These are phyloP conservation scores for Campoletis sonorensis DNA, from an alignment of 1,140 invertebrate genomes.

Conservation along the genomic window DNA sequence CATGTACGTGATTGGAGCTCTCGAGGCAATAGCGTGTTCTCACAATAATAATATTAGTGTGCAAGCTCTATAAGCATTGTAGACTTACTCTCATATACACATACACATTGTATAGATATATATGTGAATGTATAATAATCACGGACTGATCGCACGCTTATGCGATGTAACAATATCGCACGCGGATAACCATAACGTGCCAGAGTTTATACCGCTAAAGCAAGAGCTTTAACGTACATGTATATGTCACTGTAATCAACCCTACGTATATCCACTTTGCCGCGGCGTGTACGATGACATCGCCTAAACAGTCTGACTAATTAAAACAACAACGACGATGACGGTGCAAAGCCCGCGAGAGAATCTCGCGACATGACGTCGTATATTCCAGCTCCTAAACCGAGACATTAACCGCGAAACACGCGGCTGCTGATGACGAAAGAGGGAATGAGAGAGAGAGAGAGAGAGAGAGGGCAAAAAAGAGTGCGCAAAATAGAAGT, in stretches of 20 bases:
- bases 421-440: slow-evolving; percentile 1
- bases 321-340: slow-evolving; percentile 52
- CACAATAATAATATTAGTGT: slow-evolving; percentile 31
- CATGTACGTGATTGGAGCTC: slow-evolving; percentile 14
- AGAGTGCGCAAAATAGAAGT: background rate
- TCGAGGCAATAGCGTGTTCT: slow-evolving; percentile 34
- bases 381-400: slow-evolving; percentile 31
- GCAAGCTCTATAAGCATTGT: slow-evolving; percentile 7
- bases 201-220: slow-evolving; percentile 8
- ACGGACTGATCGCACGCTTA: slow-evolving; percentile 18
- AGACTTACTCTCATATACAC: background rate
- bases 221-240: background rate
- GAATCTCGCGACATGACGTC: background rate
- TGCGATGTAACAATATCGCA: slow-evolving; percentile 41
- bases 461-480: background rate
- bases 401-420: slow-evolving; percentile 44
- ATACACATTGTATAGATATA: background rate
- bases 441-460: background rate
- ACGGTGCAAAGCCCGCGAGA: background rate
- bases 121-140: slow-evolving; percentile 21
- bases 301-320: slow-evolving; percentile 57
- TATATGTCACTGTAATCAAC: background rate
- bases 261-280: slow-evolving; percentile 17
- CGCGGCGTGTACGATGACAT: slow-evolving; percentile 45
- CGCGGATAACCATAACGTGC: slow-evolving; percentile 42